These are phyloP conservation scores for Megalopta genalis DNA, from an alignment of 1,140 invertebrate species.

Conservation along the genomic window DNA sequence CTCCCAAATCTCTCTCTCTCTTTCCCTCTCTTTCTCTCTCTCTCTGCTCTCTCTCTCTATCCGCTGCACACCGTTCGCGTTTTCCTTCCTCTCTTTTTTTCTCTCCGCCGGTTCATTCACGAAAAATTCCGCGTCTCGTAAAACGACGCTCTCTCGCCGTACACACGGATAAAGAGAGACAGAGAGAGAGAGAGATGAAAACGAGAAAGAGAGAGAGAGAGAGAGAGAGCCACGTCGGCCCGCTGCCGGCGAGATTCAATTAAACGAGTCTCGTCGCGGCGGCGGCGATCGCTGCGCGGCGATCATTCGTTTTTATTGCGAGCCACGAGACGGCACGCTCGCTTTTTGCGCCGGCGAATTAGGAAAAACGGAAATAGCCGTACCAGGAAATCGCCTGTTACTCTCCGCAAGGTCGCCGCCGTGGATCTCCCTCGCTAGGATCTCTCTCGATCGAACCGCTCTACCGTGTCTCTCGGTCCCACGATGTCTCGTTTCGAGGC, in stretches of 20 bases:
- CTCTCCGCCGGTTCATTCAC: conserved; percentile 34
- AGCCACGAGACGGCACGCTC: not conserved
- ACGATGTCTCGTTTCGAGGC: not conserved
- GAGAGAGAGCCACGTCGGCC: conserved; percentile 4
- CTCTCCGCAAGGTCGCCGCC: conserved; percentile 25
- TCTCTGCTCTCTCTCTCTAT: conserved; percentile 18
- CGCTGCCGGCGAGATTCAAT: conserved; percentile 41
- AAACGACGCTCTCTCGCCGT: conserved; percentile 20
- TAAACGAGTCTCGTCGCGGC: conserved; percentile 15
- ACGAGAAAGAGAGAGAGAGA: not conserved
- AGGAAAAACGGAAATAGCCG: conserved; percentile 23
- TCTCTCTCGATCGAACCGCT: not conserved
- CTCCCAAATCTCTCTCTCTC: not conserved
- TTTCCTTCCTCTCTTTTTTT: conserved; percentile 20
- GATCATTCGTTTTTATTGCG: conserved; percentile 36
- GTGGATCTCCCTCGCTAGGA: conserved; percentile 2
- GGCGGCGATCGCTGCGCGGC: conserved; percentile 6
- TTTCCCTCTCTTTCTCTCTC: conserved; percentile 4
- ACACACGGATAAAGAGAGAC: not conserved
- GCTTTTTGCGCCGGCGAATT: conserved; percentile 1
- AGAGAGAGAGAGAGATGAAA: not conserved
- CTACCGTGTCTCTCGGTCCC: not conserved
- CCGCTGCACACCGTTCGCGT: too few relatives aligned
- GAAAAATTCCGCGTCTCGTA: conserved; percentile 49
- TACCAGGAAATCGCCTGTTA: conserved; percentile 21